Conservation (phyloP, 2,888 invertebrate species). For the Mongoloraphidia duomilia region DNA sequence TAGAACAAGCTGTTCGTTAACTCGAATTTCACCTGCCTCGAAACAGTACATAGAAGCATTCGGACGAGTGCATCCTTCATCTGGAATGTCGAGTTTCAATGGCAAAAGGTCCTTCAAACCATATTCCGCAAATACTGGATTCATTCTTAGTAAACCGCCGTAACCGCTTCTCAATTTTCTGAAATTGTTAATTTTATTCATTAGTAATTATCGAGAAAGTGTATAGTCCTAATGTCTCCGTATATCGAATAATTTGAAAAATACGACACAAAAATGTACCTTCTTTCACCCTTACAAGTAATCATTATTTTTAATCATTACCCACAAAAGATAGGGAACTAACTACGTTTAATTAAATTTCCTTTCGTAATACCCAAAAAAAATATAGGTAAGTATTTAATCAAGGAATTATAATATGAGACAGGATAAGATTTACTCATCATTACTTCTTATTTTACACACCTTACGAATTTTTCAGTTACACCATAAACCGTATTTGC, state of each 20-base stretch:
- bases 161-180: conserved; percentile 71
- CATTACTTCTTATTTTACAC: too few species aligned
- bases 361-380: too few species aligned
- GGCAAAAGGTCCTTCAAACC: conserved; percentile 79
- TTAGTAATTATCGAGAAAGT: conserved; percentile 1
- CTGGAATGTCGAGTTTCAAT: conserved; percentile 75
- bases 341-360: too few species aligned
- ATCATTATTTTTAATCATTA: too few species aligned
- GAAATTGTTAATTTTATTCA: conserved; percentile 15
- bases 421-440: too few species aligned
- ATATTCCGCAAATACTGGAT: conserved; percentile 75
- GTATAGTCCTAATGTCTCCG: conserved; percentile 1
- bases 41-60: conserved; percentile 86
- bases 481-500: conserved; percentile 85
- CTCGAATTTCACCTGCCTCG: conserved; percentile 84
- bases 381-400: too few species aligned
- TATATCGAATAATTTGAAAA: neutral
- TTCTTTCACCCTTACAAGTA: neutral
- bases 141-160: conserved; percentile 73
- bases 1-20: conserved; percentile 79
- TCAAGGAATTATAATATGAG: too few species aligned
- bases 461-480: conserved; percentile 66
- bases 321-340: too few species aligned
- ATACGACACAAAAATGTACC: neutral
- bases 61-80: conserved; percentile 82